Conservation (phyloP, 2,888 invertebrate genomes). For the Meganola albula region DNA sequence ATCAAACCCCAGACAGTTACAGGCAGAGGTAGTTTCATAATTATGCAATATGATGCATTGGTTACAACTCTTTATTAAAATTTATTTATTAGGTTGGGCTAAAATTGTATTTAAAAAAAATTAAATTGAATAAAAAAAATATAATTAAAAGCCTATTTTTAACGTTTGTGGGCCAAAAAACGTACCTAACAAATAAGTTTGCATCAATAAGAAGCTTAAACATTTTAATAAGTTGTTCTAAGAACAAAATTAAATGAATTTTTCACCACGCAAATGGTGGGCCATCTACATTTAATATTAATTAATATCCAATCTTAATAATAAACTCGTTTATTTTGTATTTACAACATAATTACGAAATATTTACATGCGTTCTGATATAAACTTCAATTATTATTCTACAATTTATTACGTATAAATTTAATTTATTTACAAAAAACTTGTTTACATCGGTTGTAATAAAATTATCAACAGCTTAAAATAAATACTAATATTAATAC, state of each 20-base stretch:
- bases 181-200: too few species aligned
- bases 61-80: too few species aligned
- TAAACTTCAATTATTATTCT: slow-evolving; percentile 44
- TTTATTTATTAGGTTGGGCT: too few species aligned
- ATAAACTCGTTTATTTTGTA: slow-evolving; percentile 41
- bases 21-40: too few species aligned
- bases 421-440: slow-evolving; percentile 32
- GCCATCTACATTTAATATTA: slow-evolving; percentile 36
- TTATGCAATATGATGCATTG: too few species aligned
- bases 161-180: too few species aligned
- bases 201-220: slow-evolving; percentile 21
- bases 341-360: slow-evolving; percentile 60
- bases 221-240: slow-evolving; percentile 52
- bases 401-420: slow-evolving; percentile 31
- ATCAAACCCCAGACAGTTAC: too few species aligned
- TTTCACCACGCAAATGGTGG: slow-evolving; percentile 57
- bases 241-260: slow-evolving; percentile 56
- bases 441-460: slow-evolving; percentile 27
- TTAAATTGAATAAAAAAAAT: too few species aligned
- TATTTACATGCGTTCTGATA: slow-evolving; percentile 67
- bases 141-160: too few species aligned
- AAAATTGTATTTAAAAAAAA: too few species aligned
- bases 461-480: slow-evolving; percentile 17
- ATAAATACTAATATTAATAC: slow-evolving; percentile 3
- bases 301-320: slow-evolving; percentile 29